phyloP scores from a whole-genome alignment of 2,113 vertebrate species.

The Centropus unirufus region DNA sequence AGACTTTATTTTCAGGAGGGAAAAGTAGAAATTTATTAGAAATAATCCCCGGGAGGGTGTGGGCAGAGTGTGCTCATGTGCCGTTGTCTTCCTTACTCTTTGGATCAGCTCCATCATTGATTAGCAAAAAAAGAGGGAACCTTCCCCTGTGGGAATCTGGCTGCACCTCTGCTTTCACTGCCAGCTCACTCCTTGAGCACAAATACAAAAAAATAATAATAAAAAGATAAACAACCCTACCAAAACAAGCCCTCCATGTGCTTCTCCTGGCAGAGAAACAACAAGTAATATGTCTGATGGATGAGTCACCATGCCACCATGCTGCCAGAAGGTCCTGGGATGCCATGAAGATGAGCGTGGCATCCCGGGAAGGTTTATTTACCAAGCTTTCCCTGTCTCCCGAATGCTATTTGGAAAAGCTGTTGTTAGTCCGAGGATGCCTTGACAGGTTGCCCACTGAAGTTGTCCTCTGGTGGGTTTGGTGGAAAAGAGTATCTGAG shows the following conservation, averaged over 20 bases:
- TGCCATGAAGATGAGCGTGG: neutral
- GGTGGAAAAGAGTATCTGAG: neutral
- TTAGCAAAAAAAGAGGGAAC: neutral
- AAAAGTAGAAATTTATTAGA: neutral
- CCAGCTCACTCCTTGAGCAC: neutral
- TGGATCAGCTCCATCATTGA: neutral
- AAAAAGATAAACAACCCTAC: slow-evolving; percentile 10
- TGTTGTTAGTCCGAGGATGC: neutral
- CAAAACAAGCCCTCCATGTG: neutral
- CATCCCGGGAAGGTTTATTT: neutral
- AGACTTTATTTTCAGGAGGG: neutral
- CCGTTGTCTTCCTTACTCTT: accelerated
- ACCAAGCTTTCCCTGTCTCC: neutral
- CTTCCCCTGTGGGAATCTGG: neutral
- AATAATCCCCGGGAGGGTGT: neutral
- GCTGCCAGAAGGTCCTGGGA: slow-evolving; percentile 6
- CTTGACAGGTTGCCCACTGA: neutral
- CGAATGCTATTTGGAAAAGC: slow-evolving; percentile 15
- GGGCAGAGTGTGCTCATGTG: accelerated
- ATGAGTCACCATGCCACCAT: neutral
- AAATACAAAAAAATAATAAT: neutral
- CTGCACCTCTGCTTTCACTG: accelerated
- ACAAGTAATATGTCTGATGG: neutral
- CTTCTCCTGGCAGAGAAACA: neutral
- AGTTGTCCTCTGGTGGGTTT: neutral